phyloP scores from a whole-genome alignment of 2,888 invertebrate genomes.

The Eulithis prunata region DNA sequence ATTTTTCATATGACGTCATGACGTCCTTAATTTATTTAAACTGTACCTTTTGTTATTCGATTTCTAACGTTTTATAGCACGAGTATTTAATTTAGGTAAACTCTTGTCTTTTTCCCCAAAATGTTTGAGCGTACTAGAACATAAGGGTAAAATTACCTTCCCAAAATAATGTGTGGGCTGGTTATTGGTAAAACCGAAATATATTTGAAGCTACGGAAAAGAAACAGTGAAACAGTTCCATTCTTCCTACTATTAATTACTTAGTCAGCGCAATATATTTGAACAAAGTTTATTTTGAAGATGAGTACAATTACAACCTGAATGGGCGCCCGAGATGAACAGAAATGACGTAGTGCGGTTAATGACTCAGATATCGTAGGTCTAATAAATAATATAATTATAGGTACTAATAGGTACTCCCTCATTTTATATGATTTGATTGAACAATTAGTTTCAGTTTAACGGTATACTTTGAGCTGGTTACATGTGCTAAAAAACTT shows the following conservation, averaged over 20 bases:
- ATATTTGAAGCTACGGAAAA: no score
- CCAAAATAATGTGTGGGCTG: no score
- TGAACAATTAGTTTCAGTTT: slow-evolving; percentile 54
- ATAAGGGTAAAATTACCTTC: no score
- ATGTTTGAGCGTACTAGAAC: no score
- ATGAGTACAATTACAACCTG: slow-evolving; percentile 2
- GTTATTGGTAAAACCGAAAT: no score
- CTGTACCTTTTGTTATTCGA: no score
- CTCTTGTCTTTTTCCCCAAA: no score
- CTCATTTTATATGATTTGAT: slow-evolving; percentile 57
- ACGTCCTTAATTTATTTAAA: no score
- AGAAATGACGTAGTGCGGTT: slow-evolving; percentile 44
- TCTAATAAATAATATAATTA: slow-evolving; percentile 47
- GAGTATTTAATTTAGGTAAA: no score
- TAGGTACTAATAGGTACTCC: not conserved
- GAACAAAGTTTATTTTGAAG: slow-evolving; percentile 19
- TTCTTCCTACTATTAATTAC: slow-evolving; percentile 17
- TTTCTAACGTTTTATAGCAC: no score
- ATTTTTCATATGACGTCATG: no score
- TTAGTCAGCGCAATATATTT: slow-evolving; percentile 31
- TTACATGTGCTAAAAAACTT: slow-evolving; percentile 46
- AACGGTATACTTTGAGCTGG: slow-evolving; percentile 46
- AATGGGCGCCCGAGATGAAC: slow-evolving; percentile 26
- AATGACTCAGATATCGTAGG: slow-evolving; percentile 49
- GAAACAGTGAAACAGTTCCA: no score